phyloP scores from a whole-genome alignment of 2,888 invertebrate species.

The Anthrax anthrax region DNA sequence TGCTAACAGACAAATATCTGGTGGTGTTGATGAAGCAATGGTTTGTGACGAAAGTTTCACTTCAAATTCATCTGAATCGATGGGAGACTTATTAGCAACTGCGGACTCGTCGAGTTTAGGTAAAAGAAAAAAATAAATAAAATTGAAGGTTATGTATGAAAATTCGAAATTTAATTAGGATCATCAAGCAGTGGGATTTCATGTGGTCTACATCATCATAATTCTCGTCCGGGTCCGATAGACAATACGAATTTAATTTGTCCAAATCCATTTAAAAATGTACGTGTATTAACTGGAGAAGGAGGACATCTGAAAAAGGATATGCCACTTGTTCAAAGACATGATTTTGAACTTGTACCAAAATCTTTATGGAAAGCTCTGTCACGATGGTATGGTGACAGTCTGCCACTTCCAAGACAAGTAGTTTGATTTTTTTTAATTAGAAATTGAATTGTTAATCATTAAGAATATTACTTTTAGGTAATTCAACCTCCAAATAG shows the following conservation, averaged over 20 bases:
- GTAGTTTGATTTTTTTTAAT: slow-evolving; percentile 13
- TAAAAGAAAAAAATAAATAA: slow-evolving; percentile 6
- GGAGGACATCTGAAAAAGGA: slow-evolving; percentile 68
- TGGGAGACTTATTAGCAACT: slow-evolving; percentile 46
- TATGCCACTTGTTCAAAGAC: slow-evolving; percentile 55
- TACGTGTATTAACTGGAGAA: slow-evolving; percentile 70
- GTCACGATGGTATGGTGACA: slow-evolving; percentile 71
- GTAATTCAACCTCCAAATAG: slow-evolving; percentile 57
- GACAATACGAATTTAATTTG: slow-evolving; percentile 60
- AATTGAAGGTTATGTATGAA: background rate
- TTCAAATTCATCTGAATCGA: slow-evolving; percentile 47
- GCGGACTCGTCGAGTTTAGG: slow-evolving; percentile 39
- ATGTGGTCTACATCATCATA: slow-evolving; percentile 40
- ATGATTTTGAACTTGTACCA: slow-evolving; percentile 76
- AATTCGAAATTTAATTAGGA: slow-evolving; percentile 16
- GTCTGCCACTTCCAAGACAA: slow-evolving; percentile 63
- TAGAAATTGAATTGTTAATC: background rate
- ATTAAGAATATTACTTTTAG: slow-evolving; percentile 20
- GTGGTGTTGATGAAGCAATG: slow-evolving; percentile 43
- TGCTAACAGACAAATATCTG: slow-evolving; percentile 5
- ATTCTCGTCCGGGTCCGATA: slow-evolving; percentile 51
- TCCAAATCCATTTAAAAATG: slow-evolving; percentile 47
- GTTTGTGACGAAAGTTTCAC: slow-evolving; percentile 58
- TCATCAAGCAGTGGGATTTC: slow-evolving; percentile 51
- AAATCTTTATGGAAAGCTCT: slow-evolving; percentile 79